Conservation (phyloP, 2,797 vertebrate species). For the Acanthurus tractus region DNA sequence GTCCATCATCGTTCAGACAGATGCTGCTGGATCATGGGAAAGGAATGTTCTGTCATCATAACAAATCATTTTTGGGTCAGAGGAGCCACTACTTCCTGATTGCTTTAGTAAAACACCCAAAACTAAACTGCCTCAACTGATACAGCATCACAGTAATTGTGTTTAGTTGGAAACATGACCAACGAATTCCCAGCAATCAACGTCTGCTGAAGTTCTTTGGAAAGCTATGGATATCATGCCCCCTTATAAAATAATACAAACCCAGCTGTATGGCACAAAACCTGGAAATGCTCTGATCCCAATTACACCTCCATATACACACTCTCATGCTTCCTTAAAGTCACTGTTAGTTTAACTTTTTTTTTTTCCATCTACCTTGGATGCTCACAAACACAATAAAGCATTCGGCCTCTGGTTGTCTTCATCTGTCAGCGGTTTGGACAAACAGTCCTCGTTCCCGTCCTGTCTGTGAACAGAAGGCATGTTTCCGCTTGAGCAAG, state of each 20-base stretch:
- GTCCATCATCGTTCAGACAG: slow-evolving; percentile 11
- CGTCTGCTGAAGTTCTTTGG: not conserved
- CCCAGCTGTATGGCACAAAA: slow-evolving; percentile 34
- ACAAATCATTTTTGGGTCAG: slow-evolving; percentile 53
- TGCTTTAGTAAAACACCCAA: slow-evolving; percentile 33
- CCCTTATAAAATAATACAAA: not conserved
- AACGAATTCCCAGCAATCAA: not conserved
- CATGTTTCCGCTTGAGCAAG: slow-evolving; percentile 4
- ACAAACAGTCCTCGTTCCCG: slow-evolving; percentile 14
- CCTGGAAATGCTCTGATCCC: slow-evolving; percentile 18
- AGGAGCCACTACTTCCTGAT: slow-evolving; percentile 60
- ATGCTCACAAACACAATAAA: slow-evolving; percentile 24
- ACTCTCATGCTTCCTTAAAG: slow-evolving; percentile 28
- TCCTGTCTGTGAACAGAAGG: not conserved
- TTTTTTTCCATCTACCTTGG: slow-evolving; percentile 19
- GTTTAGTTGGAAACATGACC: not conserved
- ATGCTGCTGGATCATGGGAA: slow-evolving; percentile 65
- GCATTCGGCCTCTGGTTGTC: slow-evolving; percentile 13
- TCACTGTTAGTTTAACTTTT: slow-evolving; percentile 17
- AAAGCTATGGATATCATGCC: not conserved
- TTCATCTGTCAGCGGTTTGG: slow-evolving; percentile 12
- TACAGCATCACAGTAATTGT: not conserved
- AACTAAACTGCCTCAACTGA: not conserved
- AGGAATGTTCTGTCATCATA: slow-evolving; percentile 54
- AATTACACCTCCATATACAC: slow-evolving; percentile 15